phyloP scores from a whole-genome alignment of 92 coral and sea anemone genomes.

The Zoanthus solanderi region DNA sequence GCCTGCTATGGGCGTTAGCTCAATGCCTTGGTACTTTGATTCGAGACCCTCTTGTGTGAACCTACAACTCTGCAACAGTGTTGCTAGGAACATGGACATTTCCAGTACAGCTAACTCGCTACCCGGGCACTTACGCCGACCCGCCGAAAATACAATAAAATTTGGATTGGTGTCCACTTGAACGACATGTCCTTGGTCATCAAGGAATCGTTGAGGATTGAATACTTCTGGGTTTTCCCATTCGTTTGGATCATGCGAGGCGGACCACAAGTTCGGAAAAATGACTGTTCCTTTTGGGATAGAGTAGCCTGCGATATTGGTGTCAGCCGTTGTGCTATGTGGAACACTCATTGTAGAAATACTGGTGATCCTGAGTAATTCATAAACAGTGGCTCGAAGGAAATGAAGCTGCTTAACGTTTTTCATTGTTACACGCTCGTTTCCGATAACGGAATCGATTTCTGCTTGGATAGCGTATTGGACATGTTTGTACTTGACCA shows the following conservation, averaged over 20 bases:
- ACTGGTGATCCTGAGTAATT: conserved; percentile 59
- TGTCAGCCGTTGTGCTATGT: conserved; percentile 58
- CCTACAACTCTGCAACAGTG: conserved; percentile 46
- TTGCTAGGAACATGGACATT: conserved; percentile 58
- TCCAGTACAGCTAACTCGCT: conserved; percentile 53
- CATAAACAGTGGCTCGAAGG: conserved; percentile 60
- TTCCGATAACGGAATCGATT: conserved; percentile 61
- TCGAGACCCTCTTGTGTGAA: conserved; percentile 41
- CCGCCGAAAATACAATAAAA: conserved; percentile 60
- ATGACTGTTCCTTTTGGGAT: conserved; percentile 70
- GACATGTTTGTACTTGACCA: conserved; percentile 54
- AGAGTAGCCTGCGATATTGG: conserved; percentile 44
- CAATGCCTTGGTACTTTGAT: conserved; percentile 33
- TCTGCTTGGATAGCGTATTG: conserved; percentile 61
- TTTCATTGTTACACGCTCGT: conserved; percentile 41
- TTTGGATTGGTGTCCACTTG: conserved; percentile 34
- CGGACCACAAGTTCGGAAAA: conserved; percentile 64
- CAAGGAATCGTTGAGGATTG: conserved; percentile 64
- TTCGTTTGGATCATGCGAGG: conserved; percentile 55
- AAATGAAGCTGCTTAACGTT: conserved; percentile 51
- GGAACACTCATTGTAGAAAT: conserved; percentile 55
- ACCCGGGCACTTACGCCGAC: conserved; percentile 62
- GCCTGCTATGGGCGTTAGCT: conserved; percentile 17
- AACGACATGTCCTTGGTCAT: conserved; percentile 50
- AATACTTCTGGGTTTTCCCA: conserved; percentile 63